Evolutionary conservation across 2,113 vertebrate genomes (phyloP), one percentile per base, ranked within the genome.

Genomic region (Kobus ellipsiprymnus): DNA sequence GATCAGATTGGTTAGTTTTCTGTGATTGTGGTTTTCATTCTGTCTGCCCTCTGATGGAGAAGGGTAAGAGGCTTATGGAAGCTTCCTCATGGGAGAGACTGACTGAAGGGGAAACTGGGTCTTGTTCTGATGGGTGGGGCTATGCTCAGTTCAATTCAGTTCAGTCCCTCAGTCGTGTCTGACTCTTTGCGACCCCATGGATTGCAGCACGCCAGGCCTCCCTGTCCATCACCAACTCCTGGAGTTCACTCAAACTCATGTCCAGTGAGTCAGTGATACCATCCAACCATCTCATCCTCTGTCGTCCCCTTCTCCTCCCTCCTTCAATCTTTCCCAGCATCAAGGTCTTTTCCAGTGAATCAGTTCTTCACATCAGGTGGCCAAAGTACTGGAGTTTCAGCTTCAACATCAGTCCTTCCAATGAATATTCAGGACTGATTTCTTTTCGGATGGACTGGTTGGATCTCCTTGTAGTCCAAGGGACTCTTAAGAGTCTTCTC

Each of bases 201-300:
- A 64, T 15, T 1, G 0, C 1, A 16, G 60, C 6, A 17, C 0
- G 1, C 60, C 60, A 64, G 30, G 1, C 60, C 60, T 64, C 30
- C 7, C 60, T 64, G 30, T 64, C 30, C 30, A 64, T 64, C 14
- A 64, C 15, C 14, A 64, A 8, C 6, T 33, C 60, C 15, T 0
- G 3, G 30, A 64, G 60, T 33, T 64, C 3, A 64, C 60, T 33
- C 60, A 33, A 7, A 64, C 30, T 64, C 30, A 1, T 8, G 60
- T 64, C 60, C 14, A 64, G 33, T 3, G 30, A 33, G 60, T 16
- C 30, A 0, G 7, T 64, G 30, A 33, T 64, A 6, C 30, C 60
- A 64, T 33, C 14, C 30, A 64, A 7, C 30, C 60, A 0, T 33
- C 30, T 33, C 60, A 64, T 64, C 60, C 60, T 64, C 14, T 33